These are phyloP conservation scores for Agriopis aurantiaria DNA, from an alignment of 2,888 invertebrate species.

Conservation along the genomic window DNA sequence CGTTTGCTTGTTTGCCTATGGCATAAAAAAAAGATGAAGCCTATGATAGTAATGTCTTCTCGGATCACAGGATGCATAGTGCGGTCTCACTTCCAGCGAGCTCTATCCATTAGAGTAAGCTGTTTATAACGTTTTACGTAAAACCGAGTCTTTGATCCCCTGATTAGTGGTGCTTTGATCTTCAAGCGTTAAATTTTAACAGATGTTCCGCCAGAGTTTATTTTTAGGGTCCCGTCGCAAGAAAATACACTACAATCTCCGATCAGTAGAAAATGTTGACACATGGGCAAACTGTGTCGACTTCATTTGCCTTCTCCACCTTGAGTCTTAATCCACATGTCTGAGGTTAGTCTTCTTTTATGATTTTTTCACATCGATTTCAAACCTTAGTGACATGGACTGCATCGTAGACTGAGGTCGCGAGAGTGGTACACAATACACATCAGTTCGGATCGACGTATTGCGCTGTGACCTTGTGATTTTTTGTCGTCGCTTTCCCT, in stretches of 20 bases:
- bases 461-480: too few species aligned
- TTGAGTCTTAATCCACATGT: too few species aligned
- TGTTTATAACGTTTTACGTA: slow-evolving; percentile 46
- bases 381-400: too few species aligned
- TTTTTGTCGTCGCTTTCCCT: too few species aligned
- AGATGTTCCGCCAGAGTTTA: slow-evolving; percentile 45
- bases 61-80: background rate
- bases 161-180: slow-evolving; percentile 56
- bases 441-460: too few species aligned
- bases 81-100: slow-evolving; percentile 9
- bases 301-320: too few species aligned
- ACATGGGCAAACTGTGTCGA: background rate
- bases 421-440: too few species aligned
- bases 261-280: slow-evolving; percentile 5
- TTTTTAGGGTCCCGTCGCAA: slow-evolving; percentile 34
- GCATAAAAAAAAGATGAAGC: too few species aligned
- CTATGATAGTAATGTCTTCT: background rate
- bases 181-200: slow-evolving; percentile 51
- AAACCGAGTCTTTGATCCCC: slow-evolving; percentile 55
- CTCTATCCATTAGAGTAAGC: slow-evolving; percentile 40
- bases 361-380: too few species aligned
- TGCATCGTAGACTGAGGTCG: too few species aligned
- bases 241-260: background rate
- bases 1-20: too few species aligned
- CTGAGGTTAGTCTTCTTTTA: too few species aligned